Evolutionary conservation across 2,888 invertebrate species (phyloP), one percentile per base, ranked within the genome.

Genomic region (Harpalus rubripes): DNA sequence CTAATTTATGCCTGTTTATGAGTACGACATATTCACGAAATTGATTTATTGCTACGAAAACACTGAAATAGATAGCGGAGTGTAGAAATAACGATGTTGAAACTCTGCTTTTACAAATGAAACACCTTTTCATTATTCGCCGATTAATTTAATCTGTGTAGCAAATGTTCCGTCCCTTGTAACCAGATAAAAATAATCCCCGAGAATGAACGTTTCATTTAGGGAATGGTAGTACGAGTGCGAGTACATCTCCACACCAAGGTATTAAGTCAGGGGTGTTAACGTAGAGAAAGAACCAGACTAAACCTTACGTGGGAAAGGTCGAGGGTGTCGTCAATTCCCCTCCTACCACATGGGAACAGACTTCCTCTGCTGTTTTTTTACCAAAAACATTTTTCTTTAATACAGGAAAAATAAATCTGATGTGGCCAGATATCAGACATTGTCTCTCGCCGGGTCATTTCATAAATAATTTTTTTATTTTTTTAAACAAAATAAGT

Each of bases 111-210:
- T 52, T 52, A 52, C 44, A 52, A 52, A 52, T 52, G 22, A 26
- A 61, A 26, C 22, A 63, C 68, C 68, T 68, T 39, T 39, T 15
- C 68, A 68, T 68, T 68, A 68, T 39, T 12, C 15, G n/a, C 8
- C 32, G 39, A 68, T 68, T 68, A 68, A 68, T 39, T 32, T 68
- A 68, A 68, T 39, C 68, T 32, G n/a, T 68, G 68, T n/a, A 68
- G 22, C 32, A 68, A 68, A 39, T 32, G 32, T 32, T 39, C 6
- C 68, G 3, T 68, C 68, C 39, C 68, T 39, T 68, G 39, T 68
- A 22, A 63, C 39, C 39, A 68, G 39, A 68, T 39, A 39, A 68
- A 68, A 68, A 68, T 68, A 68, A 68, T 68, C 68, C 32, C 15
- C 10, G 12, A 68, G 26, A 68, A 68, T n/a, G 68, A 68, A 39